Percentiles rank a stretch among this genome's conserved stretches.
Evolutionary conservation across 2,888 invertebrate genomes (phyloP).

Genomic region (Carabus problematicus): DNA sequence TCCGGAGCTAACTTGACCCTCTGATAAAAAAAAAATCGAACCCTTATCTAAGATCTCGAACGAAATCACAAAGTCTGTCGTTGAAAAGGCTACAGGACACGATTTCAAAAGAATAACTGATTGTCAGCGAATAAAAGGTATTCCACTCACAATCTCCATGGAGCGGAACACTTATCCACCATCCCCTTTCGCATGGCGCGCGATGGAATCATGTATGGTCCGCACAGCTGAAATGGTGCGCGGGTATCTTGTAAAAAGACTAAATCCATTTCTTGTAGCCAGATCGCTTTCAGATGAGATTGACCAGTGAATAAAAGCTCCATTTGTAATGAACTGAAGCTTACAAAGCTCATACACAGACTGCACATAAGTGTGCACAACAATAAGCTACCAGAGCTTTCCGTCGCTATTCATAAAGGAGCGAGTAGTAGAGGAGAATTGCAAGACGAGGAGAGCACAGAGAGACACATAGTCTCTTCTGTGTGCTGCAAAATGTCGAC

Average conservation of each 20-base stretch:
- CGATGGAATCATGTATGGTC: not conserved
- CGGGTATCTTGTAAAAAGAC: conserved; percentile 50
- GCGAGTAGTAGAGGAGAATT: not conserved
- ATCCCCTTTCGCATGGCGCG: not conserved
- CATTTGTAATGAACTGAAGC: conserved; percentile 59
- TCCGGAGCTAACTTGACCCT: conserved; percentile 52
- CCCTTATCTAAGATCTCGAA: conserved; percentile 54
- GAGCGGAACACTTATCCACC: conserved; percentile 44
- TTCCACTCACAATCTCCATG: conserved; percentile 49
- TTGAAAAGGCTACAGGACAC: conserved; percentile 57
- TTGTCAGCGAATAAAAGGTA: conserved; percentile 55
- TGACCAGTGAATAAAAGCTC: conserved; percentile 59
- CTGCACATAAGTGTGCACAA: conserved; percentile 48
- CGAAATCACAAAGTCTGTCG: conserved; percentile 56
- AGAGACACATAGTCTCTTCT: conserved; percentile 4
- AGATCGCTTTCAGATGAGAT: conserved; percentile 59
- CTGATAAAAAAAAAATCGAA: conserved; percentile 53
- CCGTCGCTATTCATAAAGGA: conserved; percentile 40
- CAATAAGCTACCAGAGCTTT: conserved; percentile 43
- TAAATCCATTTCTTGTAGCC: conserved; percentile 57
- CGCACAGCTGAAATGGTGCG: conserved; percentile 8
- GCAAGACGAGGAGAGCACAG: not conserved
- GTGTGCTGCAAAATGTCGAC: conserved; percentile 37
- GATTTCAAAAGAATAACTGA: conserved; percentile 58
- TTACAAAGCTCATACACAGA: conserved; percentile 50